Conservation (phyloP, 2,888 invertebrate species). For the Polydrusus cervinus region DNA sequence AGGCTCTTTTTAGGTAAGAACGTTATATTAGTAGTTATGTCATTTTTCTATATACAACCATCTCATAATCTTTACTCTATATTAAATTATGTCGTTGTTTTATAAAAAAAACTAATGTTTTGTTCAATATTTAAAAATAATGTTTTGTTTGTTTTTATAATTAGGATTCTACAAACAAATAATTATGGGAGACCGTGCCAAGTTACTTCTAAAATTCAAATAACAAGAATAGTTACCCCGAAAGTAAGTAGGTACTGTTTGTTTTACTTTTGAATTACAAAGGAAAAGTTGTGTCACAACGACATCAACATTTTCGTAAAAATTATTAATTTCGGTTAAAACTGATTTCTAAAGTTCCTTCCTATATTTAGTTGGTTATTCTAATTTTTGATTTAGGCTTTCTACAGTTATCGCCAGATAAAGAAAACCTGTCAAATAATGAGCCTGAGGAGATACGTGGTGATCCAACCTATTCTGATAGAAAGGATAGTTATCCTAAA, state of each 20-base stretch:
- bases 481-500: background rate
- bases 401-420: background rate
- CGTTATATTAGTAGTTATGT: background rate
- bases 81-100: background rate
- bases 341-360: background rate
- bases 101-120: background rate
- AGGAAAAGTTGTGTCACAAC: too few relatives aligned
- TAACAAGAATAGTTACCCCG: background rate
- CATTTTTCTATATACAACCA: background rate
- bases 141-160: background rate
- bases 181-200: background rate
- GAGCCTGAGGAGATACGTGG: background rate
- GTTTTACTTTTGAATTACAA: background rate
- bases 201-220: background rate
- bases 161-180: background rate
- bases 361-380: background rate
- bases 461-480: background rate
- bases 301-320: background rate
- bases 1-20: constrained; percentile 2
- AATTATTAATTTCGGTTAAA: background rate
- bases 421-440: background rate
- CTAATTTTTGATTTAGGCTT: background rate
- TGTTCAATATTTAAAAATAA: background rate
- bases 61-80: background rate
- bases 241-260: background rate